A percentile compares a stretch with the other conserved stretches of the same genome.
Conservation (phyloP, 2,797 vertebrate species). For the Hippoglossus hippoglossus region DNA sequence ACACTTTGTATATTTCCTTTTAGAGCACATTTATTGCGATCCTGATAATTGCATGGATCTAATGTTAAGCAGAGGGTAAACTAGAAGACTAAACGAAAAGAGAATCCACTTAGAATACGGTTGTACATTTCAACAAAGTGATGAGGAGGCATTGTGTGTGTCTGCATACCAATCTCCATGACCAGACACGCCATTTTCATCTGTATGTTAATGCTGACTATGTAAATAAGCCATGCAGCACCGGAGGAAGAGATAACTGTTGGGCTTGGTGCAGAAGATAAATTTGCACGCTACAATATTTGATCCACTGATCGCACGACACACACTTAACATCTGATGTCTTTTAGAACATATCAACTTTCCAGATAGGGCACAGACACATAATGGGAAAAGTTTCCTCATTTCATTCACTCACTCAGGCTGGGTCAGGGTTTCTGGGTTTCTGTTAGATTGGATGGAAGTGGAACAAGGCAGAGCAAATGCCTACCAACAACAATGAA, state of each 20-base stretch:
- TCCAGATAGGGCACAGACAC: conserved; percentile 48
- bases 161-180: conserved; percentile 71
- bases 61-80: conserved; percentile 50
- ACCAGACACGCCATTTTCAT: conserved; percentile 76
- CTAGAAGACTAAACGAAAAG: conserved; percentile 35
- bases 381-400: conserved; percentile 61
- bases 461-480: conserved; percentile 65
- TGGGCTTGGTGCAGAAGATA: conserved; percentile 30
- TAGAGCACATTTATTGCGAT: conserved; percentile 28
- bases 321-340: conserved; percentile 65
- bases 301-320: conserved; percentile 69
- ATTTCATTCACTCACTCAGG: conserved; percentile 59
- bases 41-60: conserved; percentile 48
- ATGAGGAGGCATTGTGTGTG: conserved; percentile 74
- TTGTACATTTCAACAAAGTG: conserved; percentile 73
- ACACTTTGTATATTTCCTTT: conserved; percentile 9
- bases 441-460: conserved; percentile 67
- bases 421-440: conserved; percentile 55
- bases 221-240: conserved; percentile 76
- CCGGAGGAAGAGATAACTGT: conserved; percentile 55
- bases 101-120: conserved; percentile 56
- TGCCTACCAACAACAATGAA: conserved; percentile 76
- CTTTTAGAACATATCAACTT: conserved; percentile 61
- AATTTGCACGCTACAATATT: conserved; percentile 60
- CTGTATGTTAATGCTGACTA: conserved; percentile 81